phyloP scores from a whole-genome alignment of 2,888 invertebrate genomes.

The Megamerina dolium region DNA sequence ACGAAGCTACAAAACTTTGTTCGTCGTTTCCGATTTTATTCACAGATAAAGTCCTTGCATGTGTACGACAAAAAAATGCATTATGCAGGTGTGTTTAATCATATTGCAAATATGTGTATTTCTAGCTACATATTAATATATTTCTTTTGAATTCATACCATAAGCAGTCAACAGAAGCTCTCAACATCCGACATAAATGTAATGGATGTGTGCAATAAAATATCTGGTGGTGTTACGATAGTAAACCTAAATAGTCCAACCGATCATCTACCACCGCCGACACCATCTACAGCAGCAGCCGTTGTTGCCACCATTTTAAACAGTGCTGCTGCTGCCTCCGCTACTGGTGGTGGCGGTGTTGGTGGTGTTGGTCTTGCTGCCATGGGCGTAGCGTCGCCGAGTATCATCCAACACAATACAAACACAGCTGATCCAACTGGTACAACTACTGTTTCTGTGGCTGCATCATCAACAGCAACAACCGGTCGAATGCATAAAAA shows the following conservation, averaged over 20 bases:
- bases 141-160: too few species aligned
- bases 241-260: conserved; percentile 63
- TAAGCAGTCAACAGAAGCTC: conserved; percentile 41
- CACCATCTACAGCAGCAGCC: conserved; percentile 19
- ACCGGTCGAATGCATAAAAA: conserved; percentile 27
- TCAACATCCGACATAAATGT: conserved; percentile 38
- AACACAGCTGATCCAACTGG: conserved; percentile 25
- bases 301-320: conserved; percentile 20
- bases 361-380: too few species aligned
- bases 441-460: conserved; percentile 22
- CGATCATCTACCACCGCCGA: conserved; percentile 18
- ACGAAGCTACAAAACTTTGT: conserved; percentile 75
- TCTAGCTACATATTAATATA: too few species aligned
- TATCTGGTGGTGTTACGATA: conserved; percentile 71
- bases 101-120: too few species aligned
- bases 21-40: conserved; percentile 75
- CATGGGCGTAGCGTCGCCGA: conserved; percentile 15
- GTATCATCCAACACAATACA: conserved; percentile 22
- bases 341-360: conserved; percentile 5
- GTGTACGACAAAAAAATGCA: conserved; percentile 62
- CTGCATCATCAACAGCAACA: conserved; percentile 21
- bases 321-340: conserved; percentile 18
- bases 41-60: conserved; percentile 70
- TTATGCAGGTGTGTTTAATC: conserved; percentile 38
- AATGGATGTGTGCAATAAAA: conserved; percentile 61